phyloP scores from a whole-genome alignment of 1,140 invertebrate species.

The Drosophila mauritiana region DNA sequence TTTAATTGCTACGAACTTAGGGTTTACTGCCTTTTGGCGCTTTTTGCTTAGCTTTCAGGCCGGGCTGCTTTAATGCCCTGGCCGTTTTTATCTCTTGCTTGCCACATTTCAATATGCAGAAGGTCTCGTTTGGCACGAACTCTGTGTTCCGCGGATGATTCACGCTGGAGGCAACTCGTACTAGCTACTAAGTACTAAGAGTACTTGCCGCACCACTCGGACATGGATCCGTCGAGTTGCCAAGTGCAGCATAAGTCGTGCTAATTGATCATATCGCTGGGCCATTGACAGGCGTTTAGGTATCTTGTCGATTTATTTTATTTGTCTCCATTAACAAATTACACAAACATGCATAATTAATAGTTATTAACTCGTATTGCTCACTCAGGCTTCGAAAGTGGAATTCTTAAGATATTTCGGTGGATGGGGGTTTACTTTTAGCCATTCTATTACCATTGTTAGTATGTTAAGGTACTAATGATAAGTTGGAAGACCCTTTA shows the following conservation, averaged over 20 bases:
- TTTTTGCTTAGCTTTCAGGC: constrained; percentile 7
- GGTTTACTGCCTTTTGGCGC: constrained; percentile 39
- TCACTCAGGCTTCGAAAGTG: neutral
- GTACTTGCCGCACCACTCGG: constrained; percentile 51
- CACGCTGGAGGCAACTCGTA: constrained; percentile 56
- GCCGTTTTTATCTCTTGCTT: constrained; percentile 34
- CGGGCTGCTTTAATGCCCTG: constrained; percentile 2
- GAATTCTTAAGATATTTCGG: neutral
- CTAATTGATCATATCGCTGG: constrained; percentile 77
- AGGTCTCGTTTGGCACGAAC: constrained; percentile 80
- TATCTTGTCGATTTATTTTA: constrained; percentile 35
- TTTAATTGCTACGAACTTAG: constrained; percentile 68
- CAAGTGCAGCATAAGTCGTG: constrained; percentile 81
- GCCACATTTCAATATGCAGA: constrained; percentile 64
- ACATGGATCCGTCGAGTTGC: constrained; percentile 58
- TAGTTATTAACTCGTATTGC: constrained; percentile 65
- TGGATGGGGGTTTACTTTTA: too few species aligned
- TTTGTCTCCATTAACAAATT: constrained; percentile 55
- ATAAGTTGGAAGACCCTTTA: neutral
- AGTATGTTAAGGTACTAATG: neutral
- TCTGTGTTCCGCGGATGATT: constrained; percentile 63
- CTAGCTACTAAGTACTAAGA: constrained; percentile 1
- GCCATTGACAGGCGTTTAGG: constrained; percentile 67
- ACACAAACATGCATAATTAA: constrained; percentile 80
- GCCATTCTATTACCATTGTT: neutral